Percentiles rank a stretch among this genome's conserved stretches.
Evolutionary conservation across 2,888 invertebrate species (phyloP).

Genomic region (Apocheima hispidaria): DNA sequence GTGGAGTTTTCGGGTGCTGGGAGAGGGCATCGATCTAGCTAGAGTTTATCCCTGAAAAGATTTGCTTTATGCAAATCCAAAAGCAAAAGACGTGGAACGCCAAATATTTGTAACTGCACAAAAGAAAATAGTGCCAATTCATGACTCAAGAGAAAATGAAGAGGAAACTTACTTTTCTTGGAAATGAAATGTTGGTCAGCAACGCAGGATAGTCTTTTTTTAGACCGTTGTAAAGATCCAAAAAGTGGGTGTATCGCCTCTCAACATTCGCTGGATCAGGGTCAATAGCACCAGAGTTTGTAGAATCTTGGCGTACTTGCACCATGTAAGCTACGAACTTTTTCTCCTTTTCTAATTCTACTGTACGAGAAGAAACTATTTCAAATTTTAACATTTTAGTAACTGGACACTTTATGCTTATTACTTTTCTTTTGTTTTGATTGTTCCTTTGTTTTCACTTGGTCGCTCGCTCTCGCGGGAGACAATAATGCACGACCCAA

Average conservation of each 20-base stretch:
- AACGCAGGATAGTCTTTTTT: conserved; percentile 86
- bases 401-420: neutral
- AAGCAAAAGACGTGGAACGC: too few relatives aligned
- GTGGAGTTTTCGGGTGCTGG: too few relatives aligned
- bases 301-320: conserved; percentile 87
- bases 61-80: too few relatives aligned
- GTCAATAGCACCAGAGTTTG: conserved; percentile 75
- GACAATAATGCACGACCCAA: too few relatives aligned
- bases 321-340: conserved; percentile 90
- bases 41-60: neutral
- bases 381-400: conserved; percentile 85
- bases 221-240: conserved; percentile 87
- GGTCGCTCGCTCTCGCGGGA: too few relatives aligned
- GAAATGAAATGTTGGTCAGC: conserved; percentile 86
- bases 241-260: conserved; percentile 90
- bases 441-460: neutral
- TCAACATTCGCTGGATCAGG: conserved; percentile 88
- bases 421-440: conserved; percentile 4
- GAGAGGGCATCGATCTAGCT: neutral
- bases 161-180: conserved; percentile 85
- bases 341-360: conserved; percentile 87
- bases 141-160: neutral
- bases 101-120: too few relatives aligned
- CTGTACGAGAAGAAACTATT: conserved; percentile 89
- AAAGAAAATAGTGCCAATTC: neutral